Evolutionary conservation across 2,113 vertebrate genomes (phyloP), one percentile per base, ranked within the genome.

Genomic region (Harpagus bidentatus): DNA sequence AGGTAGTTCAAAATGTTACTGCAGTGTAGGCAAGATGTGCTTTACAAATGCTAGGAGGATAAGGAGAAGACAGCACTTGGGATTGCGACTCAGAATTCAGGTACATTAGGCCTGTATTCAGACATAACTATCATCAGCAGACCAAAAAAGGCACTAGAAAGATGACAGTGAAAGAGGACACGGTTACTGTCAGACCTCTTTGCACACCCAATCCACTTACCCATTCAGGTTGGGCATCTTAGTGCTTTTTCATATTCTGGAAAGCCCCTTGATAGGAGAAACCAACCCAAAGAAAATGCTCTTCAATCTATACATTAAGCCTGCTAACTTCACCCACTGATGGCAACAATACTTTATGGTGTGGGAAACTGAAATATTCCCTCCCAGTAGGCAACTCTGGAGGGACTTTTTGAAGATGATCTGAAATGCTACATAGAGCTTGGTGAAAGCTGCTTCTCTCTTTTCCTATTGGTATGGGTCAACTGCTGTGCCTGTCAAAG

Each of bases 171-270:
- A 63, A 59, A 86, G 38, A 53, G 9, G 13, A 28, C 21, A 79
- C 10, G 10, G 7, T 76, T 74, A 34, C 13, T 58, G 15, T 34
- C 45, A 66, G 34, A 87, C 11, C 10, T 53, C 16, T 71, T 45
- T 61, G 11, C 0, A 0, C 5, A 50, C 17, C 5, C 1, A 53
- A 9, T 29, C 5, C 20, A 32, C n/a, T 69, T 8, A 23, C 20
- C 3, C 14, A n/a, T 62, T 78, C 40, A 18, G 4, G 16, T 2
- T 40, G 40, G 31, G 29, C 18, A 56, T 38, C 53, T 73, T 13
- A 20, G 9, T 45, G 16, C 3, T 92, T 93, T 45, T 38, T 23
- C 53, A 14, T 29, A 69, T 32, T 13, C 22, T 45, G 7, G 53
- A 70, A 86, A 55, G 20, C 23, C 11, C 14, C 13, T 69, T 32